Evolutionary conservation across 2,113 vertebrate genomes (phyloP).

Genomic region (Python bivittatus): DNA sequence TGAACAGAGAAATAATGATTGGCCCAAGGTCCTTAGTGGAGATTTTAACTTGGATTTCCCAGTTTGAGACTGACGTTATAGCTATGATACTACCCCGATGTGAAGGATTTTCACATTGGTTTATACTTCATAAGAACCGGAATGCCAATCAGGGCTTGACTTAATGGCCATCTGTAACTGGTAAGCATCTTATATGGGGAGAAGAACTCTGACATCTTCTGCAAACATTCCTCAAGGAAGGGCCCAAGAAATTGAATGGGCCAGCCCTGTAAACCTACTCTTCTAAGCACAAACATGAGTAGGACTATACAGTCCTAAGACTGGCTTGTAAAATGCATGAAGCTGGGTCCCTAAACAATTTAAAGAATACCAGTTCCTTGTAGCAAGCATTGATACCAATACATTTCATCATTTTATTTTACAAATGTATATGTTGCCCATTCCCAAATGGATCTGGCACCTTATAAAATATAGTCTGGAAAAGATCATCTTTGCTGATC

Average conservation of each 20-base stretch:
- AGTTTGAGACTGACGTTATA: neutral
- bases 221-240: neutral
- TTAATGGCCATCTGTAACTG: neutral
- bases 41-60: neutral
- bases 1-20: neutral
- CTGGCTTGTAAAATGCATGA: neutral
- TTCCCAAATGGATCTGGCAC: neutral
- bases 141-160: neutral
- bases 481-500: neutral
- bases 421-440: neutral
- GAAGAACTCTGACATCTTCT: neutral
- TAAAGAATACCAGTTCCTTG: neutral
- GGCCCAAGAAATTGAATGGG: neutral
- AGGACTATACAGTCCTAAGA: neutral
- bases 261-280: neutral
- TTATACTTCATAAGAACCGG: neutral
- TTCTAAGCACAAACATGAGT: neutral
- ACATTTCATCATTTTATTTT: neutral
- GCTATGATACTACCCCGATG: neutral
- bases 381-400: neutral
- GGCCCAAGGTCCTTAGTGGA: neutral
- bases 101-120: neutral
- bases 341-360: neutral
- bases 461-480: neutral
- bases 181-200: neutral